These are phyloP conservation scores for Oscheius sp. DNA, from an alignment of 1,140 invertebrate species.

Conservation along the genomic window DNA sequence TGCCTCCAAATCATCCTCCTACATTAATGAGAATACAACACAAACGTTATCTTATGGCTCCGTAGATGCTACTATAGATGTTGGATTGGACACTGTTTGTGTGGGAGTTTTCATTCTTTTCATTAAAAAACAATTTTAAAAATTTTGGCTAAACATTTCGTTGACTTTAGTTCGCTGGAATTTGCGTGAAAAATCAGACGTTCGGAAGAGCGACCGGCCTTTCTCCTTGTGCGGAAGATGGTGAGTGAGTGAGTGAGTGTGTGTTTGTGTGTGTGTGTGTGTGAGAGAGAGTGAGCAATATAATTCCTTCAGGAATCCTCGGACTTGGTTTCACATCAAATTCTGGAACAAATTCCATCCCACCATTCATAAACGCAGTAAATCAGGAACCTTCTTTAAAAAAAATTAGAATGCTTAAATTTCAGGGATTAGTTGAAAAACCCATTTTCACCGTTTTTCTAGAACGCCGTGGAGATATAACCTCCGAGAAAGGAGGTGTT, in stretches of 20 bases:
- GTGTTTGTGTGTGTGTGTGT: too few relatives aligned
- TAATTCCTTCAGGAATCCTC: too few relatives aligned
- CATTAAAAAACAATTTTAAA: too few relatives aligned
- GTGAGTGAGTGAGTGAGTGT: too few relatives aligned
- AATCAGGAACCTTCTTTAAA: slow-evolving; percentile 19
- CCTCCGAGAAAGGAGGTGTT: slow-evolving; percentile 15
- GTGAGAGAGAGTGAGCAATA: too few relatives aligned
- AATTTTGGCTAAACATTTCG: not conserved
- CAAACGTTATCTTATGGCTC: slow-evolving; percentile 31
- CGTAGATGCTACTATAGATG: slow-evolving; percentile 23
- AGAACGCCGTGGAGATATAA: slow-evolving; percentile 5
- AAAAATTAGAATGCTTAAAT: not conserved
- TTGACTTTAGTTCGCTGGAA: slow-evolving; percentile 19
- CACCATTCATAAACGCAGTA: slow-evolving; percentile 38
- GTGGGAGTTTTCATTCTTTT: too few relatives aligned
- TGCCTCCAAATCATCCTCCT: too few relatives aligned
- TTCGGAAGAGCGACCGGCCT: slow-evolving; percentile 34
- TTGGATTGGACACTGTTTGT: slow-evolving; percentile 31
- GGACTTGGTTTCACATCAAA: slow-evolving; percentile 32
- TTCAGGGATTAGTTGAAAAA: slow-evolving; percentile 20
- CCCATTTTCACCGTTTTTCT: slow-evolving; percentile 37
- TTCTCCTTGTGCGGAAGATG: slow-evolving; percentile 12
- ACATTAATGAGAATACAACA: too few relatives aligned
- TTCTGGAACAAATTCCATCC: slow-evolving; percentile 13
- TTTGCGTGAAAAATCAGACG: slow-evolving; percentile 21